These are phyloP conservation scores for Eulimnadia texana DNA, from an alignment of 1,140 invertebrate species.

Conservation along the genomic window DNA sequence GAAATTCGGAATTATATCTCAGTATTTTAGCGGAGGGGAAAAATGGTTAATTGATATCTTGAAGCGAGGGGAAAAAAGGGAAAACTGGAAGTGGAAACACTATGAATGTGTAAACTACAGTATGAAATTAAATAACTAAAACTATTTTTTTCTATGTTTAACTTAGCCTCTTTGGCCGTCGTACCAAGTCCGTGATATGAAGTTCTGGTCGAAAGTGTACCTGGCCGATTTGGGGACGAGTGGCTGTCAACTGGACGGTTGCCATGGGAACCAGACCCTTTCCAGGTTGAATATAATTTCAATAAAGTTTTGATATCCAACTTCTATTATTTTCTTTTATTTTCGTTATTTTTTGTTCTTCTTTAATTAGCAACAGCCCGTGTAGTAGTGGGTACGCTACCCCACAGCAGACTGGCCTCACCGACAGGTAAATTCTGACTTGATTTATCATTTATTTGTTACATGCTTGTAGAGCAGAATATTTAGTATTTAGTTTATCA, in stretches of 20 bases:
- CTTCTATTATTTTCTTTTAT: not conserved
- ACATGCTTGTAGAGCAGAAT: too few relatives aligned
- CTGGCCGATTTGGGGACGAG: slow-evolving; percentile 33
- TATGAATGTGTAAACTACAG: slow-evolving; percentile 1
- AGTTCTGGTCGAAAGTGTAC: slow-evolving; percentile 73
- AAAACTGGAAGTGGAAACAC: too few relatives aligned
- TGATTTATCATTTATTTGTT: too few relatives aligned
- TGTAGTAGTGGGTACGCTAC: slow-evolving; percentile 4
- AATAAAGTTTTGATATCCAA: not conserved
- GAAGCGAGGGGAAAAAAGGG: too few relatives aligned
- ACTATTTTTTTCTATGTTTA: slow-evolving; percentile 12
- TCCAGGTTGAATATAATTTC: slow-evolving; percentile 61
- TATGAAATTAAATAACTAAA: slow-evolving; percentile 11
- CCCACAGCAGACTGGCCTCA: slow-evolving; percentile 1
- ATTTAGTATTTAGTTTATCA: too few relatives aligned
- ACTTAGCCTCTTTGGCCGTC: slow-evolving; percentile 68
- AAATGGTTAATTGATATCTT: too few relatives aligned
- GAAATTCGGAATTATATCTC: too few relatives aligned
- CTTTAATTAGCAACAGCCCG: slow-evolving; percentile 6
- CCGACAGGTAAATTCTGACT: too few relatives aligned
- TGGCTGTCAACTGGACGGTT: not conserved
- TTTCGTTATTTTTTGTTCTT: not conserved
- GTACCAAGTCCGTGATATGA: slow-evolving; percentile 63
- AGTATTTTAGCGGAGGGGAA: too few relatives aligned
- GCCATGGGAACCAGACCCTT: slow-evolving; percentile 28